Conservation (phyloP, 2,797 vertebrate species). For the Eleutherodactylus coqui region DNA sequence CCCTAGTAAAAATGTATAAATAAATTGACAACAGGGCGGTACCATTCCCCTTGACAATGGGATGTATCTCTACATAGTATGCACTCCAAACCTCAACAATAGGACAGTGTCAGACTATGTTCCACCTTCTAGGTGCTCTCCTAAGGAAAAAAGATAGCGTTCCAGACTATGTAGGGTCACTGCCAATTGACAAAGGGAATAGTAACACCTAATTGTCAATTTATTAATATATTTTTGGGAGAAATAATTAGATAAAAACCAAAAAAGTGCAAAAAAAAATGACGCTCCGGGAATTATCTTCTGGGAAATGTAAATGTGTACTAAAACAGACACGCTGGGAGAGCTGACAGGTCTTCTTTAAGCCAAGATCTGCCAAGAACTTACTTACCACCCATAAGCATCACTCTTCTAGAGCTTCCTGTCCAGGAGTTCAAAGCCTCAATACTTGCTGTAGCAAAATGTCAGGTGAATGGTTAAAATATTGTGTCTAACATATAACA, state of each 20-base stretch:
- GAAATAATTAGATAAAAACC: not conserved
- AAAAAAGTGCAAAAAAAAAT: no score
- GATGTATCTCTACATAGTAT: no score
- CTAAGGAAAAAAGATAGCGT: no score
- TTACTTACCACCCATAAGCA: not conserved
- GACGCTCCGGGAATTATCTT: not conserved
- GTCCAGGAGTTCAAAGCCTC: constrained; percentile 4
- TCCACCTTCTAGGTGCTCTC: no score
- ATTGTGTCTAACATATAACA: constrained; percentile 37
- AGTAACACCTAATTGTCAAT: not conserved
- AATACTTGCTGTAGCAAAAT: not conserved
- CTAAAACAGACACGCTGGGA: not conserved
- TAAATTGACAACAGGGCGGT: not conserved
- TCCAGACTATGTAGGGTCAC: not conserved
- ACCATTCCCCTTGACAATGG: no score
- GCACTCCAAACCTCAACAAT: no score
- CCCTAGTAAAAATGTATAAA: not conserved
- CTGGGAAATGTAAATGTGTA: not conserved
- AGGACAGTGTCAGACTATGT: no score
- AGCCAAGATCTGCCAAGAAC: not conserved
- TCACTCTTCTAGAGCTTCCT: not conserved
- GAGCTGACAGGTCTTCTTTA: not conserved
- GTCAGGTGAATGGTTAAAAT: constrained; percentile 47
- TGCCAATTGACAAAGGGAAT: not conserved
- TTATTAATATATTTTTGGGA: not conserved